A percentile compares a stretch with the other conserved stretches of the same genome.
These are phyloP conservation scores for Amphipoea oculea DNA, from an alignment of 2,888 invertebrate genomes.

Conservation along the genomic window DNA sequence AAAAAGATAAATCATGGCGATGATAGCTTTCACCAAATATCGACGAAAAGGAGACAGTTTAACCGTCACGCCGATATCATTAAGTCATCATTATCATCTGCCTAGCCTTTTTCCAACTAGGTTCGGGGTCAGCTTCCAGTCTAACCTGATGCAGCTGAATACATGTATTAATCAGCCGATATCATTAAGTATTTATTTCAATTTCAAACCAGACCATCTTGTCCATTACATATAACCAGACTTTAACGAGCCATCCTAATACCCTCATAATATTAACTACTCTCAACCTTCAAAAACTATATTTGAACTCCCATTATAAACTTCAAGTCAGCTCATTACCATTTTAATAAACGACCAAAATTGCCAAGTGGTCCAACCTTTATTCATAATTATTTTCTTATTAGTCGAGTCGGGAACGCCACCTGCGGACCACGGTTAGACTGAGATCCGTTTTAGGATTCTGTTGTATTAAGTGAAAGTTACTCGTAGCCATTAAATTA, in stretches of 20 bases:
- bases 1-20: not conserved
- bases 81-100: no score
- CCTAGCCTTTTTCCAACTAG: no score
- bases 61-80: not conserved
- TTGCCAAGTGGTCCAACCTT: constrained; percentile 72
- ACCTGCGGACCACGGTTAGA: constrained; percentile 70
- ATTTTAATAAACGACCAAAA: constrained; percentile 77
- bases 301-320: constrained; percentile 63
- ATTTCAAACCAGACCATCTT: not conserved
- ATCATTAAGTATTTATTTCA: not conserved
- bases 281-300: constrained; percentile 46
- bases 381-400: constrained; percentile 80
- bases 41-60: not conserved
- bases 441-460: constrained; percentile 60
- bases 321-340: constrained; percentile 67
- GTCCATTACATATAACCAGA: not conserved
- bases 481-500: not conserved
- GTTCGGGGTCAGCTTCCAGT: no score
- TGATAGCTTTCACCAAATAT: not conserved
- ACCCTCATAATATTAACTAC: constrained; percentile 28
- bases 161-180: no score
- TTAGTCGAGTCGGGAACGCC: constrained; percentile 69
- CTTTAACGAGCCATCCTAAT: constrained; percentile 5
- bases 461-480: not conserved
- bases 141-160: no score